A percentile compares a stretch with the other conserved stretches of the same genome.
These are phyloP conservation scores for Liasis olivaceus DNA, from an alignment of 2,797 vertebrate genomes.

Conservation along the genomic window DNA sequence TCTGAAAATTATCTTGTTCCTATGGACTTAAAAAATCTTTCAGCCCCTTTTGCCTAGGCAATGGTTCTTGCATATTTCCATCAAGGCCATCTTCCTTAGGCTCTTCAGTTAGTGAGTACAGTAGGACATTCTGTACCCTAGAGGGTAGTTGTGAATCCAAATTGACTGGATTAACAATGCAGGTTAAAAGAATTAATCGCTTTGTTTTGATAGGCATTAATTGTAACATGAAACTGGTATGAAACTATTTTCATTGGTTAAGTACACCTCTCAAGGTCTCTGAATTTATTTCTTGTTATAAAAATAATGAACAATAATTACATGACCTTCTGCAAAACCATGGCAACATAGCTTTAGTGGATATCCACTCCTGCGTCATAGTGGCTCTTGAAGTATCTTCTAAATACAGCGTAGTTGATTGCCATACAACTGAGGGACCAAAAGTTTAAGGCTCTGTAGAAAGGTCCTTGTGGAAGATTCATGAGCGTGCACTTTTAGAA, in stretches of 20 bases:
- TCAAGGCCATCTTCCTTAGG: too few species aligned
- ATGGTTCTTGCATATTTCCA: too few species aligned
- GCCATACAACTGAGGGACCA: not conserved
- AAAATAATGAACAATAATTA: not conserved
- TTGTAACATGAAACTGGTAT: not conserved
- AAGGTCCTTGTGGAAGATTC: not conserved
- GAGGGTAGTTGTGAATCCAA: not conserved
- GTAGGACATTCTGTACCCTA: rapidly evolving
- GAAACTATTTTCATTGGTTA: not conserved
- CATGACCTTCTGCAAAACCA: not conserved
- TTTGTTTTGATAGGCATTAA: not conserved
- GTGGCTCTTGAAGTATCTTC: not conserved
- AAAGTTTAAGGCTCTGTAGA: not conserved
- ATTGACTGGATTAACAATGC: not conserved
- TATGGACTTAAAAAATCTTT: too few species aligned
- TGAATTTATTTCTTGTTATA: not conserved
- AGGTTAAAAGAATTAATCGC: not conserved
- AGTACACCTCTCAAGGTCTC: not conserved
- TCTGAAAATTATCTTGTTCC: too few species aligned
- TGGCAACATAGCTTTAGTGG: not conserved
- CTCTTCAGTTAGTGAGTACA: not conserved
- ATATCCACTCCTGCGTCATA: not conserved
- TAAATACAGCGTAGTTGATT: not conserved
- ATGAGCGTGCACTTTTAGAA: not conserved
- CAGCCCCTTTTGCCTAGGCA: too few species aligned